Evolutionary conservation across 2,113 vertebrate species (phyloP).

Genomic region (Oxyruncus cristatus): DNA sequence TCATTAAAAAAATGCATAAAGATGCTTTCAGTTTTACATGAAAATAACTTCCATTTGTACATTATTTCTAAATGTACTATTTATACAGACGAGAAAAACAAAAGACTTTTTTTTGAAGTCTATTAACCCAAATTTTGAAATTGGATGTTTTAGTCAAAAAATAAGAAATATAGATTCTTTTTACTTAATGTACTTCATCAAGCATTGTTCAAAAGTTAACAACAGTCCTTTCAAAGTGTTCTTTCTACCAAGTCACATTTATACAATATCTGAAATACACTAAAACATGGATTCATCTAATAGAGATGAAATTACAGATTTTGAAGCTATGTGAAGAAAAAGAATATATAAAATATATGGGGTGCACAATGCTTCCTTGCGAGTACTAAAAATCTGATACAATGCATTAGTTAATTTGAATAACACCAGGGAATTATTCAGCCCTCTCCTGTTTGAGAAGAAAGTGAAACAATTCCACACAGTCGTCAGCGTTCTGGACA

Average conservation of each 20-base stretch:
- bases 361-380: fast-evolving
- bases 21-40: not conserved
- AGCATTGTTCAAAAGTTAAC: not conserved
- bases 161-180: not conserved
- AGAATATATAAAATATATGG: not conserved
- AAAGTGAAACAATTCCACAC: not conserved
- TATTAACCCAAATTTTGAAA: not conserved
- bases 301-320: not conserved
- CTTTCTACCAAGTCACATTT: not conserved
- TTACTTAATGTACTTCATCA: not conserved
- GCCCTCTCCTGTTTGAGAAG: not conserved
- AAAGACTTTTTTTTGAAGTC: not conserved
- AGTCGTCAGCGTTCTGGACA: not conserved
- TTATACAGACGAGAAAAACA: not conserved
- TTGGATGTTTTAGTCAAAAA: not conserved
- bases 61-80: not conserved
- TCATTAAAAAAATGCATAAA: not conserved
- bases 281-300: not conserved
- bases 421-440: not conserved
- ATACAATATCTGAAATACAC: not conserved
- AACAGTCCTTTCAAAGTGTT: not conserved
- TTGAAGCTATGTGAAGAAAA: not conserved
- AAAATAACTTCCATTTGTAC: not conserved
- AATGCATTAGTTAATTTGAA: not conserved
- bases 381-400: not conserved